Conservation (phyloP, 2,113 vertebrate genomes). For the Dasyurus viverrinus region DNA sequence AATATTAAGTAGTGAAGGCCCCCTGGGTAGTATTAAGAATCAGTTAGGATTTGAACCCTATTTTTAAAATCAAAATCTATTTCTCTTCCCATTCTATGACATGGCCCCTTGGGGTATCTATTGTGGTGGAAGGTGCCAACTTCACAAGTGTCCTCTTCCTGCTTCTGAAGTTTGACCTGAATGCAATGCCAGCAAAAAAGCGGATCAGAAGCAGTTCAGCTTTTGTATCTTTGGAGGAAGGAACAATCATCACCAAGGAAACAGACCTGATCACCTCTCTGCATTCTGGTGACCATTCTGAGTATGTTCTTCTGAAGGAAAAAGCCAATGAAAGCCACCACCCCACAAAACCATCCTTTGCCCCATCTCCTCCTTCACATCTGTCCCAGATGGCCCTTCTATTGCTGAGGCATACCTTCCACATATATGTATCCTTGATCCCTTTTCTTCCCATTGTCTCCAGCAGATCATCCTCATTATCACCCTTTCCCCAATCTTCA, state of each 20-base stretch:
- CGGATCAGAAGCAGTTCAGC: background rate
- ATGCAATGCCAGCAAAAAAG: background rate
- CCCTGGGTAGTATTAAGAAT: background rate
- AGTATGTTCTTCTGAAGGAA: background rate
- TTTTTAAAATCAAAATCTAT: background rate
- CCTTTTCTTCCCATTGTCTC: too few relatives aligned
- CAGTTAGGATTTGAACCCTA: background rate
- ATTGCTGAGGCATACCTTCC: background rate
- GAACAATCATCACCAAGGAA: background rate
- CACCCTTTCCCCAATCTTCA: background rate
- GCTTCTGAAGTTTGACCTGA: background rate
- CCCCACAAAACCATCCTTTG: background rate
- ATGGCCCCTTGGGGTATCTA: background rate
- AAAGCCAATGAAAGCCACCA: too few relatives aligned
- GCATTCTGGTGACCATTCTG: background rate
- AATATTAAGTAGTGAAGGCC: background rate
- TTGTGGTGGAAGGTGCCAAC: background rate
- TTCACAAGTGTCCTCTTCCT: background rate
- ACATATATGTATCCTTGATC: too few relatives aligned
- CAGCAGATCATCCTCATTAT: background rate
- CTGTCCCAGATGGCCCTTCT: background rate
- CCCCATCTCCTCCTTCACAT: background rate
- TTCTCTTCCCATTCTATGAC: background rate
- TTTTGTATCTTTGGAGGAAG: background rate
- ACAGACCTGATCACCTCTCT: background rate